Conservation (phyloP, 2,888 invertebrate species). For the Folsomia manolachei region DNA sequence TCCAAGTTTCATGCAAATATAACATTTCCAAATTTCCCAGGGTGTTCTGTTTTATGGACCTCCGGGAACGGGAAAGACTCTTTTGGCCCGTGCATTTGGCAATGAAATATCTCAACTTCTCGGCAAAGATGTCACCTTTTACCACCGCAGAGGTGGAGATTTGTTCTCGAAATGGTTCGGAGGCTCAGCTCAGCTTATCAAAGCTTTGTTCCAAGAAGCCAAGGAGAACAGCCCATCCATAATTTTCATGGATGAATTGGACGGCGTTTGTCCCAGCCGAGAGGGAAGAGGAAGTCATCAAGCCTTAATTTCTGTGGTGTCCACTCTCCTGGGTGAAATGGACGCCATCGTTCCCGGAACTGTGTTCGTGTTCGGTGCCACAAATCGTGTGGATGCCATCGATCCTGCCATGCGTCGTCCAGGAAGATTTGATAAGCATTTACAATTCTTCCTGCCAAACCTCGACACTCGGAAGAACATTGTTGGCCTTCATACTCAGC, state of each 20-base stretch:
- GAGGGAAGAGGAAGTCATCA: slow-evolving; percentile 62
- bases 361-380: slow-evolving; percentile 87
- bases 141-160: slow-evolving; percentile 90
- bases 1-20: no score
- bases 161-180: slow-evolving; percentile 92
- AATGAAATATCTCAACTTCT: slow-evolving; percentile 16
- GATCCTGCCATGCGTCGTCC: slow-evolving; percentile 86
- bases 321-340: slow-evolving; percentile 84
- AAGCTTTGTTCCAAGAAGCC: slow-evolving; percentile 84
- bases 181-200: slow-evolving; percentile 82
- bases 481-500: slow-evolving; percentile 69
- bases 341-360: slow-evolving; percentile 81
- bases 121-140: slow-evolving; percentile 65
- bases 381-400: slow-evolving; percentile 84
- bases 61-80: slow-evolving; percentile 34
- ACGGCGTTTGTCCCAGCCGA: slow-evolving; percentile 73
- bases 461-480: slow-evolving; percentile 70
- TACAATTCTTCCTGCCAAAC: slow-evolving; percentile 78
- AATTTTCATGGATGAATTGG: slow-evolving; percentile 90
- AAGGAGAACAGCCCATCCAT: slow-evolving; percentile 69
- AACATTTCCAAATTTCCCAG: background rate
- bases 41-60: slow-evolving; percentile 30
- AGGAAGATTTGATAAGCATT: slow-evolving; percentile 84
- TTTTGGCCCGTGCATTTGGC: slow-evolving; percentile 21
- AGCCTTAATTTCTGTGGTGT: slow-evolving; percentile 85